phyloP scores from a whole-genome alignment of 2,888 invertebrate species.

The Scaptodrosophila latifasciaeformis region DNA sequence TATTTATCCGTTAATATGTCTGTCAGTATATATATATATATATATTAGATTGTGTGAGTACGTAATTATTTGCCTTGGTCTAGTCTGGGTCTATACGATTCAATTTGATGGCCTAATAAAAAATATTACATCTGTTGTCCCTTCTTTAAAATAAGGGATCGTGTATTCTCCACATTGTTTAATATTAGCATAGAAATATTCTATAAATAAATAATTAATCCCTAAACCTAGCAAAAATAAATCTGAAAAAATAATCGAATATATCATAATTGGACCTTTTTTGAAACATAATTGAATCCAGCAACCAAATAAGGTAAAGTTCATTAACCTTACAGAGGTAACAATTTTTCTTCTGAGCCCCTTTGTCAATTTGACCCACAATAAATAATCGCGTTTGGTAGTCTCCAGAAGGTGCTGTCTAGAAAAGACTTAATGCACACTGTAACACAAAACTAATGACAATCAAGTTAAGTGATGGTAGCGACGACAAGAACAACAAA shows the following conservation, averaged over 20 bases:
- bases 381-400: constrained; percentile 33
- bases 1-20: not conserved
- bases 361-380: constrained; percentile 46
- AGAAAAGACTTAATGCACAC: not conserved
- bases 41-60: not conserved
- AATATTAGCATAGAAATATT: too few species aligned
- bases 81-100: too few species aligned
- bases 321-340: constrained; percentile 58
- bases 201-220: too few species aligned
- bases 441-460: not conserved
- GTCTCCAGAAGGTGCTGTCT: not conserved
- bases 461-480: constrained; percentile 41
- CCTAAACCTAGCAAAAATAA: too few species aligned
- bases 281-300: constrained; percentile 19
- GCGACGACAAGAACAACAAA: not conserved
- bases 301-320: constrained; percentile 45
- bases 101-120: too few species aligned
- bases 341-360: not conserved
- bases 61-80: too few species aligned
- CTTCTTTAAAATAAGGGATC: too few species aligned
- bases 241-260: constrained; percentile 4
- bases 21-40: not conserved
- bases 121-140: too few species aligned
- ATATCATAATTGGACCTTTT: constrained; percentile 5
- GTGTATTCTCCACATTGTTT: too few species aligned